Evolutionary conservation across 2,113 vertebrate genomes (phyloP).

Genomic region (Alouatta palliata): DNA sequence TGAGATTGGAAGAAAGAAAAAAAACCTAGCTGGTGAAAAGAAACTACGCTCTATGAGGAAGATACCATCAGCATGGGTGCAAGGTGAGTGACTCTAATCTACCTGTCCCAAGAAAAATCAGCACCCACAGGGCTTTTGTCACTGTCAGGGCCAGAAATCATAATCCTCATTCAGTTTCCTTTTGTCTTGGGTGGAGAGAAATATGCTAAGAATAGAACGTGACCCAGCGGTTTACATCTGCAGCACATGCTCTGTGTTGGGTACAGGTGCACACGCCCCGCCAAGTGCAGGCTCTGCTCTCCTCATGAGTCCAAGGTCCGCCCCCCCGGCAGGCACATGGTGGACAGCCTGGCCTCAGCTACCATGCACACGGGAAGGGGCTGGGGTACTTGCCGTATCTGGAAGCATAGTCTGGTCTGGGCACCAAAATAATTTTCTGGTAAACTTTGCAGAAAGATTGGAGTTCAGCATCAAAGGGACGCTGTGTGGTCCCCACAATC

Average conservation of each 20-base stretch:
- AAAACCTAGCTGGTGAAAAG: not conserved
- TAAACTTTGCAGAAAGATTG: constrained; percentile 87
- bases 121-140: not conserved
- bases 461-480: constrained; percentile 86
- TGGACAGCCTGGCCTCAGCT: rapidly evolving
- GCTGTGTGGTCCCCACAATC: constrained; percentile 86
- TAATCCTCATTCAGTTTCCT: not conserved
- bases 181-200: not conserved
- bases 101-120: not conserved
- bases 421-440: constrained; percentile 89
- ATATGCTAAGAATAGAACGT: rapidly evolving
- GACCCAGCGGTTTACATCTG: rapidly evolving
- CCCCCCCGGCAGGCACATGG: rapidly evolving
- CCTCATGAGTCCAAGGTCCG: rapidly evolving
- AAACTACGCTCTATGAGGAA: not conserved
- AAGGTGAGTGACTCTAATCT: not conserved
- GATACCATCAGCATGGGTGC: rapidly evolving
- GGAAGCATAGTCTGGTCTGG: constrained; percentile 90
- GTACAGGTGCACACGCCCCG: rapidly evolving
- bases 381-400: constrained; percentile 85
- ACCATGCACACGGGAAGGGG: rapidly evolving
- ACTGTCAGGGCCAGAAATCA: not conserved
- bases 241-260: rapidly evolving
- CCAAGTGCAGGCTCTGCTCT: rapidly evolving
- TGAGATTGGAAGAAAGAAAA: not conserved